These are phyloP conservation scores for Echeneis naucrates DNA, from an alignment of 2,797 vertebrate genomes.

Conservation along the genomic window DNA sequence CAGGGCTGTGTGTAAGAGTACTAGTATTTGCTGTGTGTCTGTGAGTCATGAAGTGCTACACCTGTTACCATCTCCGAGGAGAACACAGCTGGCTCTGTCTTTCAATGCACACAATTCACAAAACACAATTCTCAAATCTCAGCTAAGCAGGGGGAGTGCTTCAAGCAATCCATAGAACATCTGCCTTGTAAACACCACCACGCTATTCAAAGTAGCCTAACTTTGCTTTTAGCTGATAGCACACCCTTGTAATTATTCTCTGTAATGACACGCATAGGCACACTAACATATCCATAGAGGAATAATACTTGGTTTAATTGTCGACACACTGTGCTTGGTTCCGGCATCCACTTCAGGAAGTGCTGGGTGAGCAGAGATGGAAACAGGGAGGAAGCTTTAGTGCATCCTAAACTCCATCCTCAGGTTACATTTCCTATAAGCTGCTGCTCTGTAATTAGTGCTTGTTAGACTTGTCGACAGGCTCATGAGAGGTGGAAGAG, in stretches of 20 bases:
- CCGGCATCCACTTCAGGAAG: constrained; percentile 58
- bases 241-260: constrained; percentile 39
- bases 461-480: constrained; percentile 39
- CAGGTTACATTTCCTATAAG: constrained; percentile 66
- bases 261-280: constrained; percentile 35
- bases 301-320: constrained; percentile 33
- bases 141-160: constrained; percentile 26
- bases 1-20: constrained; percentile 39
- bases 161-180: constrained; percentile 56
- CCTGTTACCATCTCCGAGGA: constrained; percentile 70
- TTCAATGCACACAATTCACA: constrained; percentile 53
- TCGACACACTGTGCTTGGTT: constrained; percentile 50
- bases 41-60: constrained; percentile 71
- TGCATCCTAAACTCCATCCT: constrained; percentile 56
- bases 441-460: constrained; percentile 60
- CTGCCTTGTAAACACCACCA: constrained; percentile 48
- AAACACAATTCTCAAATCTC: constrained; percentile 56
- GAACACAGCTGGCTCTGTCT: constrained; percentile 69
- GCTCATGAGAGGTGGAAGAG: constrained; percentile 49
- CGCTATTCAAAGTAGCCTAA: constrained; percentile 33
- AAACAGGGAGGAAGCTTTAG: constrained; percentile 51
- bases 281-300: constrained; percentile 41
- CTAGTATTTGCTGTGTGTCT: constrained; percentile 56
- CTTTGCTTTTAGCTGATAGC: constrained; percentile 54
- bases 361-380: constrained; percentile 31